Percentiles rank a stretch among this genome's conserved stretches.
These are phyloP conservation scores for Pseudotriccus pelzelni DNA, from an alignment of 2,797 vertebrate genomes.

Conservation along the genomic window DNA sequence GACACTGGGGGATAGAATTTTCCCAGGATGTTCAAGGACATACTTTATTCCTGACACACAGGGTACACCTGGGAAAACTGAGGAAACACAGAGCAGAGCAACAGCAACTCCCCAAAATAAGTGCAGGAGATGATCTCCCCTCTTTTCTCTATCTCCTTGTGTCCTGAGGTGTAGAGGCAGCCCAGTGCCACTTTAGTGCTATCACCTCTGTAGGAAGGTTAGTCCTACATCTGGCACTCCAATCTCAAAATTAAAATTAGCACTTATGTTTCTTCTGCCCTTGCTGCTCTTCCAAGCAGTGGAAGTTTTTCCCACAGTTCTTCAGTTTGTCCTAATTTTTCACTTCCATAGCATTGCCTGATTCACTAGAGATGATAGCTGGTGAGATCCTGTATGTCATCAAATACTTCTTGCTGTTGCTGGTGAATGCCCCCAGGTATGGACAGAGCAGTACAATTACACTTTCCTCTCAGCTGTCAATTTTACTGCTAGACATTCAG, in stretches of 20 bases:
- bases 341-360: neutral
- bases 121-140: neutral
- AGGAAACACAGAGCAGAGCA: neutral
- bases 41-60: neutral
- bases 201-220: neutral
- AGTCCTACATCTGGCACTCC: neutral
- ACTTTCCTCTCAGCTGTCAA: neutral
- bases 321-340: slow-evolving; percentile 42
- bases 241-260: neutral
- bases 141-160: neutral
- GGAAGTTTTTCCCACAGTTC: neutral
- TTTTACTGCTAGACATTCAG: slow-evolving; percentile 6
- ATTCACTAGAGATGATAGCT: neutral
- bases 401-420: neutral
- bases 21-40: neutral
- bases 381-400: neutral
- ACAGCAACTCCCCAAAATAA: neutral
- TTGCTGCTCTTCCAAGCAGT: neutral
- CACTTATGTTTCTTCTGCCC: neutral
- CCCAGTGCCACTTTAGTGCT: neutral
- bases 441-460: slow-evolving; percentile 12
- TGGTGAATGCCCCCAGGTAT: neutral
- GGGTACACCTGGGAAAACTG: neutral
- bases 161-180: neutral
- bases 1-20: neutral